These are phyloP conservation scores for Oedothorax gibbosus DNA, from an alignment of 1,140 invertebrate species.

Conservation along the genomic window DNA sequence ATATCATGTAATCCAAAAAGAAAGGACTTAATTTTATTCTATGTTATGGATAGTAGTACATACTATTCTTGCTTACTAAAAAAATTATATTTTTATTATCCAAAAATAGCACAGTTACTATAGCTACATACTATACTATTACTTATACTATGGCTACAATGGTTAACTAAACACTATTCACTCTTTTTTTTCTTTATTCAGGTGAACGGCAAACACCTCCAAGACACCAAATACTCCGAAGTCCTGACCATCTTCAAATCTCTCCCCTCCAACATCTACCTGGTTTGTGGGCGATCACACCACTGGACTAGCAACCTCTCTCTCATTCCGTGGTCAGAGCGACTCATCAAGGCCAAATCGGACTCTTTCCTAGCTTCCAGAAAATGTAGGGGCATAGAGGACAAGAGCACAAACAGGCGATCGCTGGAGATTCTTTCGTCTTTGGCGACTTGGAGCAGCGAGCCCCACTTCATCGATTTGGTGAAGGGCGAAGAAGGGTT, in stretches of 20 bases:
- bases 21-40: too few species aligned
- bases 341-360: slow-evolving; percentile 96
- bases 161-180: too few species aligned
- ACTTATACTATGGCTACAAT: too few species aligned
- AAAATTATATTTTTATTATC: too few species aligned
- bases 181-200: slow-evolving; percentile 68
- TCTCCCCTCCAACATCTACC: slow-evolving; percentile 89
- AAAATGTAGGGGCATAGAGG: slow-evolving; percentile 84
- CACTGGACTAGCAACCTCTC: slow-evolving; percentile 55
- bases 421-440: slow-evolving; percentile 96
- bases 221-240: slow-evolving; percentile 96
- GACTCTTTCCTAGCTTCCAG: slow-evolving; percentile 93
- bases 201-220: slow-evolving; percentile 94
- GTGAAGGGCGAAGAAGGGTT: slow-evolving; percentile 96
- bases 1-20: too few species aligned
- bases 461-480: slow-evolving; percentile 96
- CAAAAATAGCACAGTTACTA: too few species aligned
- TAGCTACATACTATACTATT: too few species aligned
- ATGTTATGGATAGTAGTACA: too few species aligned
- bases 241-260: slow-evolving; percentile 96
- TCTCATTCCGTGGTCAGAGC: slow-evolving; percentile 73
- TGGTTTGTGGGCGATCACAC: slow-evolving; percentile 88
- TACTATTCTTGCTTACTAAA: too few species aligned
- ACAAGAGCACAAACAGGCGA: slow-evolving; percentile 68
- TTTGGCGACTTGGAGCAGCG: slow-evolving; percentile 97